phyloP scores from a whole-genome alignment of 2,113 vertebrate species.

The Pteropus alecto region DNA sequence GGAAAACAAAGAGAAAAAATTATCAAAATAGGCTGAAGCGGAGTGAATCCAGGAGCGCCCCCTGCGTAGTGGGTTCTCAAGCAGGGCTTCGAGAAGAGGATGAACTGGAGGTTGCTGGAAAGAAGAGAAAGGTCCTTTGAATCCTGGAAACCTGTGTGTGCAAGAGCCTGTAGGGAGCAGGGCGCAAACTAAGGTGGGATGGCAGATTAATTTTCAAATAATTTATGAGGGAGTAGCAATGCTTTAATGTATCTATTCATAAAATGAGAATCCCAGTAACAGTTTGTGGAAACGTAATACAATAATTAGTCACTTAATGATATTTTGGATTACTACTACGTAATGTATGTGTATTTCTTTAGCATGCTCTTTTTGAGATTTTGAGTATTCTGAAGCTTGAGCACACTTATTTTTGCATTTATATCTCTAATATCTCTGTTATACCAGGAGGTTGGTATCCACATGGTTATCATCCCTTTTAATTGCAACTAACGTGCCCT shows the following conservation, averaged over 20 bases:
- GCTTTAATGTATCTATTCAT: not conserved
- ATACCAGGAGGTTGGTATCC: not conserved
- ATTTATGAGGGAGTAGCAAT: not conserved
- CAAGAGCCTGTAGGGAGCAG: not conserved
- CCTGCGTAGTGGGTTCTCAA: not conserved
- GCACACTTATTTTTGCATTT: not conserved
- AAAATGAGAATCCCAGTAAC: not conserved
- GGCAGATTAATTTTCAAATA: not conserved
- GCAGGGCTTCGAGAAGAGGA: not conserved
- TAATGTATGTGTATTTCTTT: not conserved
- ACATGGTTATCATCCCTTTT: not conserved
- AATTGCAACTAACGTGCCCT: not conserved
- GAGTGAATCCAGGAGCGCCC: not conserved
- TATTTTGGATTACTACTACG: not conserved
- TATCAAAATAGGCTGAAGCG: not conserved
- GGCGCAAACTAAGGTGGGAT: not conserved
- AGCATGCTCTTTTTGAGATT: not conserved
- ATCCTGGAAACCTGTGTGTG: not conserved
- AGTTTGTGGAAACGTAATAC: not conserved
- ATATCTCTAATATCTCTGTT: not conserved
- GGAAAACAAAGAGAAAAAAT: not conserved
- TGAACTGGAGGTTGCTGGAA: not conserved
- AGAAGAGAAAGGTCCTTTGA: not conserved
- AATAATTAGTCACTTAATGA: not conserved
- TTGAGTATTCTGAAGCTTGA: not conserved